Evolutionary conservation across 1,140 invertebrate species (phyloP).

Genomic region (Ceratosolen fusciceps): DNA sequence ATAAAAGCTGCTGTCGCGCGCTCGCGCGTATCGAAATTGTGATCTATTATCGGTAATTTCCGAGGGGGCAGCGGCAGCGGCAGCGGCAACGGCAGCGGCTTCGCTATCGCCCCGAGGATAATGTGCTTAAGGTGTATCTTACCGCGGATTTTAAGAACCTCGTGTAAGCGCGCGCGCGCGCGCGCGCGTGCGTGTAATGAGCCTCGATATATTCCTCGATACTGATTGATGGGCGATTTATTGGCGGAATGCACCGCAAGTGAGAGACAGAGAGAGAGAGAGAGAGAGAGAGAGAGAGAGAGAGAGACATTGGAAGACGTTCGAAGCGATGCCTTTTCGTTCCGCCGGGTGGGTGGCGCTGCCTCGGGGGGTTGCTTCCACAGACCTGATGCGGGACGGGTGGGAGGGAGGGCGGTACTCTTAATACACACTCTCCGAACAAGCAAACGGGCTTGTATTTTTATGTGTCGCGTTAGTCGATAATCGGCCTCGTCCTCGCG

Average conservation of each 20-base stretch:
- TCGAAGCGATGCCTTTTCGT: constrained; percentile 16
- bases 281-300: no score
- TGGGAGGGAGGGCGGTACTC: no score
- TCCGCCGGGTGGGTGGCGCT: neutral
- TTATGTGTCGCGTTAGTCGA: constrained; percentile 17
- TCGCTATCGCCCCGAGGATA: constrained; percentile 14
- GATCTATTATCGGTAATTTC: constrained; percentile 44
- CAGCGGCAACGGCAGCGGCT: neutral
- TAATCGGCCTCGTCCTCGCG: neutral
- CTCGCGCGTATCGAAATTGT: constrained; percentile 25
- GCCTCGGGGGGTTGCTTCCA: no score
- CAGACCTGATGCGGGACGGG: neutral
- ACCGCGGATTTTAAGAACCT: constrained; percentile 8
- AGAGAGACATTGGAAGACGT: neutral
- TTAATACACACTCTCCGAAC: no score
- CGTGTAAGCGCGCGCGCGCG: constrained; percentile 13
- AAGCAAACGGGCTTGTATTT: neutral
- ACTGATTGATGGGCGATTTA: constrained; percentile 45
- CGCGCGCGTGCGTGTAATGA: constrained; percentile 32
- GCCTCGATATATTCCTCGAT: constrained; percentile 14
- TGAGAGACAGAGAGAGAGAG: no score
- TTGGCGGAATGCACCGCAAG: neutral
- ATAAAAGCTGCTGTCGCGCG: constrained; percentile 19
- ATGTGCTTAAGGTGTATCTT: constrained; percentile 6
- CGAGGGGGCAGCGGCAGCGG: neutral